These are phyloP conservation scores for Carassius carassius DNA, from an alignment of 2,113 vertebrate genomes.

Conservation along the genomic window DNA sequence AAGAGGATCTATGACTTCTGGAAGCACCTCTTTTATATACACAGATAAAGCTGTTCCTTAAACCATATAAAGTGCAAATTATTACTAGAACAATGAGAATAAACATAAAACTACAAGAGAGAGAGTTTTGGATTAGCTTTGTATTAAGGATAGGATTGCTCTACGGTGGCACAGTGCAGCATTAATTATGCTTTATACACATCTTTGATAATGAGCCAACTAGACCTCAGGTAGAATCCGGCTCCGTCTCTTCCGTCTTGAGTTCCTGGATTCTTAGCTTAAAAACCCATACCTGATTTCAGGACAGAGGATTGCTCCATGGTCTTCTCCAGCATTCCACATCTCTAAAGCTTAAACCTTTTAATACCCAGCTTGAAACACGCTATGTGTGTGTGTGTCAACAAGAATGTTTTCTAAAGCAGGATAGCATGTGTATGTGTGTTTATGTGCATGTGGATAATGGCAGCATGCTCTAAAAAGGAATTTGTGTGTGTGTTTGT, in stretches of 20 bases:
- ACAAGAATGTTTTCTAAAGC: conserved; percentile 46
- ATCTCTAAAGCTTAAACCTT: conserved; percentile 23
- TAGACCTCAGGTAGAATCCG: background rate
- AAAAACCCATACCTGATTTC: conserved; percentile 13
- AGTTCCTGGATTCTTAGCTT: conserved; percentile 3
- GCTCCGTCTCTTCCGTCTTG: background rate
- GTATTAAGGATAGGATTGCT: background rate
- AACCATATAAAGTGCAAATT: conserved; percentile 29
- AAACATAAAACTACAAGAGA: conserved; percentile 12
- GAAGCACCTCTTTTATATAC: background rate
- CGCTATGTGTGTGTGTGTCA: background rate
- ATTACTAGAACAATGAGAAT: conserved; percentile 10
- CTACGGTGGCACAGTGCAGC: background rate
- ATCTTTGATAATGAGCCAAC: background rate
- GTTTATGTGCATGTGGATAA: background rate
- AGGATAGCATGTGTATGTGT: conserved; percentile 20
- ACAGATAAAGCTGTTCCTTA: conserved; percentile 13
- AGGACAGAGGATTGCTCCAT: conserved; percentile 25
- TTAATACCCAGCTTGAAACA: background rate
- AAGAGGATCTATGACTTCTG: too few species aligned
- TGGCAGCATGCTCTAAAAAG: background rate
- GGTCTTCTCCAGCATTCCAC: conserved; percentile 37
- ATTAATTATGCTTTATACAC: conserved; percentile 15
- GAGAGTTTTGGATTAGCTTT: conserved; percentile 10
- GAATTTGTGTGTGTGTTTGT: conserved; percentile 12